Evolutionary conservation across 2,888 invertebrate species (phyloP), one percentile per base, ranked within the genome.

Genomic region (Cheilosia variabilis): DNA sequence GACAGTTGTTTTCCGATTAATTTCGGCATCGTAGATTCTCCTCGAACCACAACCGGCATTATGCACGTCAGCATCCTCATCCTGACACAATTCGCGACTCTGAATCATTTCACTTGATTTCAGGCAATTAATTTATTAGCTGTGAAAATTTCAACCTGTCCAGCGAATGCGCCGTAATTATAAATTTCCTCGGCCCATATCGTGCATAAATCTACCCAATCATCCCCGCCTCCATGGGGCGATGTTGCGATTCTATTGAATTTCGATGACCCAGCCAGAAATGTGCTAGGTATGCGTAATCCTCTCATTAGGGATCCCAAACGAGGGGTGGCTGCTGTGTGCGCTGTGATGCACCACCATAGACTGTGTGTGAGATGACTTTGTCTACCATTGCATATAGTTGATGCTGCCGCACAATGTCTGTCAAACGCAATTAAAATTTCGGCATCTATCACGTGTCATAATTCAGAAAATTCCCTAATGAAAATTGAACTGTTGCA

Each of bases 51-150:
- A 58, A 57, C 45, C 76, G 17, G 37, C 15, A 58, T 58, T 58
- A 50, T 77, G 60, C 69, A 63, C 45, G 19, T 47, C 34, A 50
- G 52, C 68, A 66, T 79, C 50, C 31, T 43, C 75, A 52, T 69
- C 62, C 34, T 50, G 79, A 65, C 79, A 68, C 53, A 60, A 60
- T 73, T 58, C 73, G 45, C 60, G 43, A 17, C 43, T 55, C 13
- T 77, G 60, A 68, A 71, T 63, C 63, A 68, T 83, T 83, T 83
- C 78, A 68, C 78, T 83, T 78, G 79, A 65, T 75, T 79, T 79
- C 66, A 66, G 72, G 80, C 84, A 87, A 84, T 88, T 88, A 87
- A 88, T 88, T 88, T 87, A 88, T 88, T 88, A 88, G 88, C 88
- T 88, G 84, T 86, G 88, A 80, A 87, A 88, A 88, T 88, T 87